phyloP scores from a whole-genome alignment of 2,797 vertebrate species.

The Carapus acus region DNA sequence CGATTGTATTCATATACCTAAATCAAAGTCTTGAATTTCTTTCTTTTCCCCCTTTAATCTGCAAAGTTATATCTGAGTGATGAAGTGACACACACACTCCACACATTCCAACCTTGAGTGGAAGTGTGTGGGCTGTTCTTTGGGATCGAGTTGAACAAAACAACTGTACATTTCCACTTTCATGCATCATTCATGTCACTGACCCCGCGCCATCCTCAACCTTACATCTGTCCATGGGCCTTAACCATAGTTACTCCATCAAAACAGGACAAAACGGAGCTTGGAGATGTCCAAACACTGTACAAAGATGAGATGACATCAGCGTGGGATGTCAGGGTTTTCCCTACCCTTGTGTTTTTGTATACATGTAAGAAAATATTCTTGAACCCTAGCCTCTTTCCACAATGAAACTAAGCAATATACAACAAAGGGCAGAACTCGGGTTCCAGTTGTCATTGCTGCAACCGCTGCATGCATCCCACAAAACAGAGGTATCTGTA shows the following conservation, averaged over 20 bases:
- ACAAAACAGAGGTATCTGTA: too few species aligned
- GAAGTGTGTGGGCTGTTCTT: constrained; percentile 55
- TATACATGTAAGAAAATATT: too few species aligned
- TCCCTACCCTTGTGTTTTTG: too few species aligned
- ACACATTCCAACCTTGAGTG: constrained; percentile 39
- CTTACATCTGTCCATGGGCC: constrained; percentile 19
- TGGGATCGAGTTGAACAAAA: constrained; percentile 51
- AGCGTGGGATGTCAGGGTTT: too few species aligned
- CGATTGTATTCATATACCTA: constrained; percentile 13
- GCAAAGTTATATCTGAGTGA: constrained; percentile 21
- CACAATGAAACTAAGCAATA: too few species aligned
- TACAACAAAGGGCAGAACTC: too few species aligned
- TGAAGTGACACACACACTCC: constrained; percentile 36
- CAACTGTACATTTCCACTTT: constrained; percentile 36
- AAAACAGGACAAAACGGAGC: constrained; percentile 17
- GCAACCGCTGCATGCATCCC: too few species aligned
- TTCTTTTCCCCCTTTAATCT: constrained; percentile 8
- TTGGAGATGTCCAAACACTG: neutral
- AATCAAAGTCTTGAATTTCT: constrained; percentile 12
- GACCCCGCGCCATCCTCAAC: constrained; percentile 17
- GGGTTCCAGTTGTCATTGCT: too few species aligned
- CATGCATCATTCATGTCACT: constrained; percentile 35
- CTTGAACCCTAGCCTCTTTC: too few species aligned
- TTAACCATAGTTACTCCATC: constrained; percentile 29
- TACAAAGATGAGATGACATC: too few species aligned